Conservation (phyloP, 2,113 vertebrate species). For the Chionis minor region DNA sequence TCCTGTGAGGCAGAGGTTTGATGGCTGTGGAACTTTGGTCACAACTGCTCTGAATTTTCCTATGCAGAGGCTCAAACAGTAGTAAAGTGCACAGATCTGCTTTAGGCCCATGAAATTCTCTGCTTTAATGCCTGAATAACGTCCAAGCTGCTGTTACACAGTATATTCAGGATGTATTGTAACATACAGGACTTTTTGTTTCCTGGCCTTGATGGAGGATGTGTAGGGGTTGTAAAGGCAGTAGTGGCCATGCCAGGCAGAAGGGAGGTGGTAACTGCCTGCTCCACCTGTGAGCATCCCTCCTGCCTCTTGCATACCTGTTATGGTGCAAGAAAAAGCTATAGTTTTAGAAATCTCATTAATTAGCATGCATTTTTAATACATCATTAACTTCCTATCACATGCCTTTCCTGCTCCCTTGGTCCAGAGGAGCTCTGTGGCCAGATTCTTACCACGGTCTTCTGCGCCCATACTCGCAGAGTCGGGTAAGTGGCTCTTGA, state of each 20-base stretch:
- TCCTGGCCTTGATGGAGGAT: background rate
- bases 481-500: background rate
- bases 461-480: fast-evolving
- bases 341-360: background rate
- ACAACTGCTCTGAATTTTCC: background rate
- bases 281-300: background rate
- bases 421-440: background rate
- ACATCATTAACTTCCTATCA: background rate
- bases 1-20: background rate
- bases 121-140: background rate
- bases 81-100: background rate
- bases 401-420: background rate
- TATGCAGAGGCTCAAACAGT: background rate
- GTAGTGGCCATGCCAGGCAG: background rate
- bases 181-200: background rate
- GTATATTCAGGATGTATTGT: background rate
- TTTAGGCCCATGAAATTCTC: background rate
- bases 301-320: background rate
- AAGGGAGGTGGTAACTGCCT: background rate
- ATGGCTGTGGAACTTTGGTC: background rate
- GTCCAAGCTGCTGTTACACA: background rate
- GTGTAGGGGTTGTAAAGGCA: background rate
- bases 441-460: background rate
- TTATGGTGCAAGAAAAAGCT: background rate
- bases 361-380: background rate